Evolutionary conservation across 2,113 vertebrate genomes (phyloP).

Genomic region (Eulemur rufifrons): DNA sequence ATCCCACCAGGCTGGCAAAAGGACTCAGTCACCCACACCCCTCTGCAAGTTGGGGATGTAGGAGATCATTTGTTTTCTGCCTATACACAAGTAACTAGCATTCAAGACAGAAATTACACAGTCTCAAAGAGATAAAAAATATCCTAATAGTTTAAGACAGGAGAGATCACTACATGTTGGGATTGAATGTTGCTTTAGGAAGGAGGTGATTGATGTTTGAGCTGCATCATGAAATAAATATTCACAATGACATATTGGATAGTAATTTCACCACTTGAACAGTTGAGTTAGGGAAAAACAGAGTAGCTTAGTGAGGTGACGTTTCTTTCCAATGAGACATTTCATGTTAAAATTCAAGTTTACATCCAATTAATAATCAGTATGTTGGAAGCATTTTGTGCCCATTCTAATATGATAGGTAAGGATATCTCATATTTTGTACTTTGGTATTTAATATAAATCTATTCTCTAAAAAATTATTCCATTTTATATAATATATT

Average conservation of each 20-base stretch:
- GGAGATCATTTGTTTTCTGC: background rate
- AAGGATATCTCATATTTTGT: background rate
- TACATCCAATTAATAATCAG: background rate
- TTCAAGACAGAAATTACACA: background rate
- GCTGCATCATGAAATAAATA: background rate
- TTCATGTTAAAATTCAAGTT: background rate
- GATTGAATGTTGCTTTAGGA: background rate
- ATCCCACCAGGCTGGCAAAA: background rate
- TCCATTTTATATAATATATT: background rate
- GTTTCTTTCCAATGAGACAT: background rate
- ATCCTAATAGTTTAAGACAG: background rate
- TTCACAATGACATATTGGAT: background rate
- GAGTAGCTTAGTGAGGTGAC: background rate
- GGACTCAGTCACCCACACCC: background rate
- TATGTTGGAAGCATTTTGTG: background rate
- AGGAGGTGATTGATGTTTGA: background rate
- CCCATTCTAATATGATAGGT: background rate
- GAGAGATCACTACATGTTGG: background rate
- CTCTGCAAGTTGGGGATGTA: background rate
- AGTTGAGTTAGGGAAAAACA: background rate
- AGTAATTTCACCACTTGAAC: background rate
- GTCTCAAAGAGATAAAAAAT: background rate
- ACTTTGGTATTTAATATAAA: slow-evolving; percentile 18
- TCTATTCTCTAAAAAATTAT: background rate
- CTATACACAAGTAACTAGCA: background rate